Evolutionary conservation across 2,113 vertebrate species (phyloP).

Genomic region (Platysteira castanea): DNA sequence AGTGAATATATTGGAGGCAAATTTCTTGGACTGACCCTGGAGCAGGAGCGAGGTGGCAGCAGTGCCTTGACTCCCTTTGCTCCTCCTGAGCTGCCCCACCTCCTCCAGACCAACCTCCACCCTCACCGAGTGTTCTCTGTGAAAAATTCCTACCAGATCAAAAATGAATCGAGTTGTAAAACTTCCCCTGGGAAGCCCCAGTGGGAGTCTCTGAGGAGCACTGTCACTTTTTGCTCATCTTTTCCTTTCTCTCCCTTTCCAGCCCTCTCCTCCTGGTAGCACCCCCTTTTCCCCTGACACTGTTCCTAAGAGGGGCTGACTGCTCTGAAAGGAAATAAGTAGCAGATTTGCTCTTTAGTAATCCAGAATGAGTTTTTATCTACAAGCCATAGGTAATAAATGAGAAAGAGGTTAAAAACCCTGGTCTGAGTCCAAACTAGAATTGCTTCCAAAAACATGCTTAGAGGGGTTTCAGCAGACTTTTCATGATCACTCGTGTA

Average conservation of each 20-base stretch:
- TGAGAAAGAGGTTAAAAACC: slow-evolving; percentile 19
- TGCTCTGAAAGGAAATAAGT: background rate
- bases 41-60: background rate
- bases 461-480: slow-evolving; percentile 9
- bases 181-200: background rate
- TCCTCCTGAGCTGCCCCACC: background rate
- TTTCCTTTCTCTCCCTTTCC: background rate
- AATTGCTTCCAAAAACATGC: slow-evolving; percentile 10
- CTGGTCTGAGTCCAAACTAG: background rate
- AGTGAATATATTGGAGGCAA: background rate
- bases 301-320: background rate
- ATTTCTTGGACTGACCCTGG: background rate
- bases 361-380: slow-evolving; percentile 2
- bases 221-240: background rate
- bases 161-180: background rate
- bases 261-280: background rate
- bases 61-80: background rate
- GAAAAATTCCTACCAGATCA: background rate
- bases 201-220: background rate
- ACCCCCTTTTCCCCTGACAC: background rate
- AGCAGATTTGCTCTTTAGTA: background rate
- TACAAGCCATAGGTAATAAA: slow-evolving; percentile 9
- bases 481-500: background rate
- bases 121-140: background rate
- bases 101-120: background rate